phyloP scores from a whole-genome alignment of 2,113 vertebrate genomes.

The Zosterops lateralis region DNA sequence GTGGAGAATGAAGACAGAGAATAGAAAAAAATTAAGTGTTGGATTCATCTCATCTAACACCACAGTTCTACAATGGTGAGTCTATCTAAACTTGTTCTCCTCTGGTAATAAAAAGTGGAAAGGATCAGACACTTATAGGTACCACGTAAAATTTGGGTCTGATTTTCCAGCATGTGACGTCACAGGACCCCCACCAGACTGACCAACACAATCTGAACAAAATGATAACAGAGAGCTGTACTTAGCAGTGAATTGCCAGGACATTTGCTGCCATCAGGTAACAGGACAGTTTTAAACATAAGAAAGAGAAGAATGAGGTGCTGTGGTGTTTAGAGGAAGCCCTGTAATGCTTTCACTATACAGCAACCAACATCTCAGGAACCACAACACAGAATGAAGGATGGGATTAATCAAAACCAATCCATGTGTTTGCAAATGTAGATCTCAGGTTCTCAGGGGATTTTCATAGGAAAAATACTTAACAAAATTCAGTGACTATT shows the following conservation, averaged over 20 bases:
- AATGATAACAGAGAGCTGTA: neutral
- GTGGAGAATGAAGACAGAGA: neutral
- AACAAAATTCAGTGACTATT: neutral
- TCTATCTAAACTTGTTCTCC: neutral
- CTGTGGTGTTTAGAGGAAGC: neutral
- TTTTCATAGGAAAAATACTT: neutral
- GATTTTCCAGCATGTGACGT: neutral
- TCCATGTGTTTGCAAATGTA: neutral
- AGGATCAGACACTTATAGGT: neutral
- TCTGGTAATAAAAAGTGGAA: neutral
- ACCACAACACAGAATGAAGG: neutral
- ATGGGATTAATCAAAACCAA: neutral
- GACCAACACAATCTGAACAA: neutral
- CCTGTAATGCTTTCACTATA: neutral
- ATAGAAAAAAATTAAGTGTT: neutral
- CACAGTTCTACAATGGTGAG: rapidly evolving
- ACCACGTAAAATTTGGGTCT: neutral
- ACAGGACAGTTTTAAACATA: neutral
- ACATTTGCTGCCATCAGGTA: neutral
- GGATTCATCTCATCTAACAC: neutral
- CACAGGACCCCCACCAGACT: neutral
- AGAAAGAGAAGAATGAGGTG: neutral
- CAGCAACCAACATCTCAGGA: neutral
- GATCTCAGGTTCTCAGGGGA: neutral
- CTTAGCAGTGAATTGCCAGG: neutral